These are phyloP conservation scores for Phenacoccus solenopsis DNA, from an alignment of 1,140 invertebrate genomes.

Conservation along the genomic window DNA sequence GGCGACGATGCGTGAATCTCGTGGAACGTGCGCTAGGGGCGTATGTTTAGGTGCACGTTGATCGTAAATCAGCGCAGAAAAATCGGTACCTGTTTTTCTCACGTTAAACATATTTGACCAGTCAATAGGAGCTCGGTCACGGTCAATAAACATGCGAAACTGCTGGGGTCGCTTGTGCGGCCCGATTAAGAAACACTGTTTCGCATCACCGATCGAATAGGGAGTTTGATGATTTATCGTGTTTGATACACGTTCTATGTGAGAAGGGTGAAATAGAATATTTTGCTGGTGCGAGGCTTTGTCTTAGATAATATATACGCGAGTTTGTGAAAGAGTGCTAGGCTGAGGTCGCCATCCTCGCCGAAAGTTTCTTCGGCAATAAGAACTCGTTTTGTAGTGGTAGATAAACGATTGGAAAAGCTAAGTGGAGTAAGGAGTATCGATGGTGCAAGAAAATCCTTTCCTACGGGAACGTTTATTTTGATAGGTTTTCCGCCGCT, in stretches of 20 bases:
- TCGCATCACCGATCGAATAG: background rate
- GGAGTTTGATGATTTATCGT: background rate
- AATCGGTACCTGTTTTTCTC: background rate
- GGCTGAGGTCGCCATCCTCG: no score
- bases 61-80: no score
- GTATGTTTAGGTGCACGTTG: no score
- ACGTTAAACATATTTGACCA: background rate
- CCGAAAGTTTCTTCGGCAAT: background rate
- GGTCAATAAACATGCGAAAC: background rate
- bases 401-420: background rate
- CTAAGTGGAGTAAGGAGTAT: no score
- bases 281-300: no score
- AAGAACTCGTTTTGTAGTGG: background rate
- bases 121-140: background rate
- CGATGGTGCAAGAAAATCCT: background rate
- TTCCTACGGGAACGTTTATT: background rate
- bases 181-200: background rate
- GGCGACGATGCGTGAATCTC: no score
- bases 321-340: no score
- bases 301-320: no score
- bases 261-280: background rate
- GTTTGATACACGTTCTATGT: background rate
- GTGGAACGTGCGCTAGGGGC: no score
- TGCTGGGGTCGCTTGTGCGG: background rate
- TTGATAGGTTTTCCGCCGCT: background rate